Base-by-base conservation (phyloP, 2,797 vertebrate species). In the Crenuchus spilurus region DNA sequence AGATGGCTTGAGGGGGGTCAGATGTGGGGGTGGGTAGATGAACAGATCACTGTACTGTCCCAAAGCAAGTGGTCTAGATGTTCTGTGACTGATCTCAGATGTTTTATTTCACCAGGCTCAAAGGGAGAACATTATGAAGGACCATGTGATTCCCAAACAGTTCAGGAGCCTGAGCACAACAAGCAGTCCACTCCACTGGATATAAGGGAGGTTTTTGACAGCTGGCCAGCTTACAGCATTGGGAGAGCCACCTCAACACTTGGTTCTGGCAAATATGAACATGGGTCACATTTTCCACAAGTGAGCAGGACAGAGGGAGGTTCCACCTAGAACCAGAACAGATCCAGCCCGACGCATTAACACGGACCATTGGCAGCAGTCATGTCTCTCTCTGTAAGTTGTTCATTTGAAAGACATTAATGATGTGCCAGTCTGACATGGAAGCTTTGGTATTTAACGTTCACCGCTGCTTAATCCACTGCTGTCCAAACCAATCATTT, bases 371-470 rank as follows among this genome's bases (percentile, higher is more conserved):
- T n/a, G n/a, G 41, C 48, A 74, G 62, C 79, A 79, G 85, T 70
- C 11, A 94, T 94, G 93, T 93, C 93, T 52, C 90, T 94, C 69
- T 94, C 93, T 20, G 93, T 94, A 80, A 94, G 93, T 92, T 44
- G 18, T 55, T 26, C 44, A 13, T 57, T 26, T 26, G 2, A 67
- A 51, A 35, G 31, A 24, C 18, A 8, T 16, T 30, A 66, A 33
- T 74, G 67, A 62, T 14, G 16, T 52, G 16, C 51, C 24, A 9
- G 13, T 51, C 52, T 74, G 33, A 44, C 66, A 60, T 39, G 18
- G 20, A 57, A 26, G 33, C 60, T 66, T 66, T 62, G 37, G 39
- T 68, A 51, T 62, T 75, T 41, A 67, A 54, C 39, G 9, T 51
- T 68, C 49, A 63, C 31, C 33, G 18, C 18, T 57, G 22, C 41